Base-by-base conservation (phyloP, 2,888 invertebrate genomes). In the Choreutis nemorana region DNA sequence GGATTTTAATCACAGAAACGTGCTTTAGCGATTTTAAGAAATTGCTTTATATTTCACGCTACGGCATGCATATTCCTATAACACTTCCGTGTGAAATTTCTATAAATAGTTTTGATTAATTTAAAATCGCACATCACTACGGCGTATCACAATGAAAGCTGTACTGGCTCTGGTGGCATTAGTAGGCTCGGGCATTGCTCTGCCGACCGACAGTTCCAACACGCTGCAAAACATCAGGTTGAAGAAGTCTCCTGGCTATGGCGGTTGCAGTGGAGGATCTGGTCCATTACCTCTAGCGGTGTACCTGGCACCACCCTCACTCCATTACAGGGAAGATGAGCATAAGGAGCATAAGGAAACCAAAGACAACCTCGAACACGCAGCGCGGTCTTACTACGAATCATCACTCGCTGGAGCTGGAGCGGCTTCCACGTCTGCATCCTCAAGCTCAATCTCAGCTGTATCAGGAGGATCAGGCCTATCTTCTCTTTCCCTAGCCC, bases 81-180 rank as follows among this genome's bases (percentile, higher is more conserved):
- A n/a, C n/a, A n/a, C 8, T 18, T 18, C 18, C 18, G 18, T 18
- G 18, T n/a, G n/a, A n/a, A n/a, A n/a, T n/a, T n/a, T n/a, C n/a
- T n/a, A n/a, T n/a, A n/a, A n/a, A n/a, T n/a, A n/a, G n/a, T n/a
- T n/a, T n/a, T n/a, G n/a, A n/a, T n/a, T n/a, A n/a, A n/a, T n/a
- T 8, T 18, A 8, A 18, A 8, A 18, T 18, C 5, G 18, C 18
- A 18, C 18, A 18, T 28, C 16, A 26, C 22, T 10, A 18, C 29
- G 22, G 11, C 26, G 22, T 3, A 18, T 24, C 28, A 32, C 28
- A 15, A 48, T 50, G 50, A 48, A 42, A 34, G 28, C 35, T 6
- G 24, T 37, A 25, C 27, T 46, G 12, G 34, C 38, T 14, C 32
- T 48, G 18, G 33, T 33, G 3, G 30, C 40, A 4, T 16, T 41